Evolutionary conservation across 2,888 invertebrate genomes (phyloP), one percentile per base, ranked within the genome.

Genomic region (Caenorhabditis drosophilae): DNA sequence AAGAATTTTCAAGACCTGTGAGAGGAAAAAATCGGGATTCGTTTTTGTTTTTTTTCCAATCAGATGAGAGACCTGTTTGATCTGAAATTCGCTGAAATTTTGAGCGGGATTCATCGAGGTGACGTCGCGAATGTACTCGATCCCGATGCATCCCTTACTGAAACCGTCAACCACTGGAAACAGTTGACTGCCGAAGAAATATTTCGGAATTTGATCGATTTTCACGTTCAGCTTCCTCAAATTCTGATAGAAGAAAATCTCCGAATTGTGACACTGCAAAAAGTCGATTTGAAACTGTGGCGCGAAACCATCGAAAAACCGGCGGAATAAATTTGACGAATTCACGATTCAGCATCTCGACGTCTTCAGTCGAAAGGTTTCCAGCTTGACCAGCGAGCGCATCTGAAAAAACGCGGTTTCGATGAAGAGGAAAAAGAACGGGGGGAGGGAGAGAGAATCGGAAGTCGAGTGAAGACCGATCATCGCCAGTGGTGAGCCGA

Each of bases 211-310:
- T 20, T 51, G 38, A 3, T 38, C 7, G 11, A 56, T 41, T 2
- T 34, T 15, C 1, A 16, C 35, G 12, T 18, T 20, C 4, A 58
- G 47, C 0, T 31, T 25, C 4, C 20, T 26, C 16, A 60, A 45
- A 25, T 53, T 42, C 4, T 66, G 44, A 46, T 66, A 66, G 52
- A 66, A 66, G 41, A 44, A 59, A 42, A 59, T 56, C 31, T 66
- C 66, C n/a, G 66, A 55, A 41, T 66, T 66, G 52, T 66, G 66
- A 26, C 66, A 66, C 6, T n/a, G n/a, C n/a, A n/a, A n/a, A n/a
- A n/a, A n/a, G n/a, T n/a, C n/a, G n/a, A n/a, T n/a, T n/a, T n/a
- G n/a, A n/a, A n/a, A n/a, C n/a, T n/a, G n/a, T n/a, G n/a, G n/a
- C n/a, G n/a, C n/a, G n/a, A n/a, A n/a, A n/a, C n/a, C n/a, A n/a